Conservation (phyloP, 2,113 vertebrate genomes). For the Gnathonemus echidnorhynchus region DNA sequence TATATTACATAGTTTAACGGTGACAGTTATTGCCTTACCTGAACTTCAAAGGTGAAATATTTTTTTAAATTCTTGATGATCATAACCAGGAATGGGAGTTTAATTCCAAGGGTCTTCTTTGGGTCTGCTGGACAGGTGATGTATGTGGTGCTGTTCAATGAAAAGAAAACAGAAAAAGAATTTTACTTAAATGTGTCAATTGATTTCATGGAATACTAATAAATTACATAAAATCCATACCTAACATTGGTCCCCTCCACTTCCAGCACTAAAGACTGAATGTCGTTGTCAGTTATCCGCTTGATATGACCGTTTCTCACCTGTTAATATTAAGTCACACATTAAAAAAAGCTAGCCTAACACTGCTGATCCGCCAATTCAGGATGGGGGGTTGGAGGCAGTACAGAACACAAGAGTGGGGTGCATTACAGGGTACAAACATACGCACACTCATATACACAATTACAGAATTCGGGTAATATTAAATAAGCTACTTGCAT, state of each 20-base stretch:
- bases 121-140: slow-evolving; percentile 97
- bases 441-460: not conserved
- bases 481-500: not conserved
- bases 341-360: not conserved
- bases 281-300: slow-evolving; percentile 87
- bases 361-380: not conserved
- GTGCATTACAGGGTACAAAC: not conserved
- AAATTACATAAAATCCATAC: slow-evolving; percentile 44
- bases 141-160: slow-evolving; percentile 77
- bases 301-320: slow-evolving; percentile 95
- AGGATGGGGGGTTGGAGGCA: not conserved
- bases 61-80: slow-evolving; percentile 97
- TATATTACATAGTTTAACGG: not conserved
- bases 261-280: slow-evolving; percentile 87
- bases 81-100: slow-evolving; percentile 91
- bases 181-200: not conserved
- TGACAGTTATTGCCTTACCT: slow-evolving; percentile 60
- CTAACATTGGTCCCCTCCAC: slow-evolving; percentile 91
- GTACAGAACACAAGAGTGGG: not conserved
- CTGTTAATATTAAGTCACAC: slow-evolving; percentile 45
- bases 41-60: slow-evolving; percentile 96
- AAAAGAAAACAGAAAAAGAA: not conserved
- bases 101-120: slow-evolving; percentile 92
- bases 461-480: not conserved
- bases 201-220: not conserved